Percentiles rank a stretch among this genome's conserved stretches.
phyloP scores from a whole-genome alignment of 2,888 invertebrate species.

The Poecilobothrus nobilitatus region DNA sequence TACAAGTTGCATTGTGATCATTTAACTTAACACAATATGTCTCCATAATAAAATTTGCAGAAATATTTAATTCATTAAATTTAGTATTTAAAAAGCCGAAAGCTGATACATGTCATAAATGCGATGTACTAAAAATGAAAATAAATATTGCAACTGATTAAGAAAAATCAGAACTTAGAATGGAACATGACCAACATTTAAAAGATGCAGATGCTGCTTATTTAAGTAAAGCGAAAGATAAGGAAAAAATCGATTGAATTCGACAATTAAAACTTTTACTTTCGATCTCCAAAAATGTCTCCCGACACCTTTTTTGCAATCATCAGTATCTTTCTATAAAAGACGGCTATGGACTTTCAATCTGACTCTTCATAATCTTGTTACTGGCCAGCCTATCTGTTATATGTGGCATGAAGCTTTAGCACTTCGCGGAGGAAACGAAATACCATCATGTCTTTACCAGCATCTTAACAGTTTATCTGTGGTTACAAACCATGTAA shows the following conservation, averaged over 20 bases:
- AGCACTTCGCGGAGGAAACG: too few relatives aligned
- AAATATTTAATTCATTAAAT: slow-evolving; percentile 19
- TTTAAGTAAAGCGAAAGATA: slow-evolving; percentile 12
- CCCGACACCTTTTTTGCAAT: slow-evolving; percentile 19
- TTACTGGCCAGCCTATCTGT: too few relatives aligned
- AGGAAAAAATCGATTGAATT: slow-evolving; percentile 17
- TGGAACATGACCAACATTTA: not conserved
- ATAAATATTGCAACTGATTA: slow-evolving; percentile 11
- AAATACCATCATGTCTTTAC: too few relatives aligned
- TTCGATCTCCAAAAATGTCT: slow-evolving; percentile 23
- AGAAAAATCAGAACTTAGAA: slow-evolving; percentile 15
- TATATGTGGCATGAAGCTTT: too few relatives aligned
- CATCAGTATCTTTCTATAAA: slow-evolving; percentile 23
- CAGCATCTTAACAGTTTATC: too few relatives aligned
- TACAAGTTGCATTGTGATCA: slow-evolving; percentile 19
- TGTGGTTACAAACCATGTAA: too few relatives aligned
- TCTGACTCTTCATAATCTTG: too few relatives aligned
- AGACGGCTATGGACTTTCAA: too few relatives aligned
- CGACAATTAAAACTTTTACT: slow-evolving; percentile 13
- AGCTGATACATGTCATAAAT: slow-evolving; percentile 22
- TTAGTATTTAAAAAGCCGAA: slow-evolving; percentile 23
- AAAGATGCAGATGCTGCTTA: slow-evolving; percentile 6
- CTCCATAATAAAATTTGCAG: slow-evolving; percentile 21
- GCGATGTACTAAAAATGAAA: slow-evolving; percentile 21
- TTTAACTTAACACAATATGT: slow-evolving; percentile 10